Percentiles rank a stretch among this genome's conserved stretches.
Conservation (phyloP, 2,888 invertebrate species). For the Rhingia rostrata region DNA sequence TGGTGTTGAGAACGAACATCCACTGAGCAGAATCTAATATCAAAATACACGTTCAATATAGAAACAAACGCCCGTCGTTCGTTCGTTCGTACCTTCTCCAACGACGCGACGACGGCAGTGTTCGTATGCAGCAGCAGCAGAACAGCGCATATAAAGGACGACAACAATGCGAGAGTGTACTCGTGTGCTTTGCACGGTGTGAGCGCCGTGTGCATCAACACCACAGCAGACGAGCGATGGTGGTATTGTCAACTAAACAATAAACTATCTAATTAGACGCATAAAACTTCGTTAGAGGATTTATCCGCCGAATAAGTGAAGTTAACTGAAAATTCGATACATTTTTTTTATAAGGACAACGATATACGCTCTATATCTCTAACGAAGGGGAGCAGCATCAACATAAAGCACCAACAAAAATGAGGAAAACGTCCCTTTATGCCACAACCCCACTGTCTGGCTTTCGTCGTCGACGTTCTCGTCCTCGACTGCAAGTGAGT, state of each 20-base stretch:
- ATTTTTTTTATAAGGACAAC: slow-evolving; percentile 42
- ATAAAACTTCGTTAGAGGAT: slow-evolving; percentile 72
- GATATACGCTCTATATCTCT: slow-evolving; percentile 27
- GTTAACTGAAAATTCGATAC: slow-evolving; percentile 35
- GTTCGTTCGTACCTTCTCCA: slow-evolving; percentile 47
- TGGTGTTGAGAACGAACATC: slow-evolving; percentile 73
- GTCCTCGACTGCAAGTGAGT: slow-evolving; percentile 52
- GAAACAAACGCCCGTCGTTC: slow-evolving; percentile 44
- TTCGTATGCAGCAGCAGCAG: slow-evolving; percentile 62
- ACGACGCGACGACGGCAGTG: slow-evolving; percentile 24
- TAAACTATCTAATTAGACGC: slow-evolving; percentile 74
- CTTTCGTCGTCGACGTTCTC: slow-evolving; percentile 34
- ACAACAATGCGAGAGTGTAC: slow-evolving; percentile 66
- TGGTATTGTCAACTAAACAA: slow-evolving; percentile 54
- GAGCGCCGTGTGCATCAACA: slow-evolving; percentile 14
- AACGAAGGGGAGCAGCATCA: slow-evolving; percentile 44
- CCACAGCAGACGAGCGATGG: slow-evolving; percentile 22
- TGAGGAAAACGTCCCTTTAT: slow-evolving; percentile 48
- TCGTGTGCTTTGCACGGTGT: slow-evolving; percentile 54
- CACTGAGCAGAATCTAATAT: slow-evolving; percentile 75
- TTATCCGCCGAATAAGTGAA: slow-evolving; percentile 59
- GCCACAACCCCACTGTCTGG: slow-evolving; percentile 70
- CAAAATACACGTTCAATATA: slow-evolving; percentile 73
- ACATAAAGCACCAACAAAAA: slow-evolving; percentile 14
- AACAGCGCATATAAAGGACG: slow-evolving; percentile 58